These are phyloP conservation scores for Tenebrosternarchus preto DNA, from an alignment of 2,113 vertebrate species.

Conservation along the genomic window DNA sequence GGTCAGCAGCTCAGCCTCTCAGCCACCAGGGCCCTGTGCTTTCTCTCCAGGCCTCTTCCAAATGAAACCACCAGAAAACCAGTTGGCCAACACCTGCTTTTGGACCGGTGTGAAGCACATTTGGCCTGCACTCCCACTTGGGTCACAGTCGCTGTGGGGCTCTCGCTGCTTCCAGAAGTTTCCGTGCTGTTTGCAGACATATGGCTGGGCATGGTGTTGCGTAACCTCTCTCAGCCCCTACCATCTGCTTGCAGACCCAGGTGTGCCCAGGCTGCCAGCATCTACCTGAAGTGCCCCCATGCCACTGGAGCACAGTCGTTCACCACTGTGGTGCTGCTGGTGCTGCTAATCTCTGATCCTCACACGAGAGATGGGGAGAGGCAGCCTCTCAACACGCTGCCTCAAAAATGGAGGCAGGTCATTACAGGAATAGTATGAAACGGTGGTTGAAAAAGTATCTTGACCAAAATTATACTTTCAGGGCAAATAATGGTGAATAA, in stretches of 20 bases:
- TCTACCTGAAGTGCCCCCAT: constrained; percentile 60
- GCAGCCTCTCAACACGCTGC: neutral
- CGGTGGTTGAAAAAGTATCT: neutral
- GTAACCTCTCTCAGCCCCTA: constrained; percentile 73
- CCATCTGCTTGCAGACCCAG: constrained; percentile 77
- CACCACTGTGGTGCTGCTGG: constrained; percentile 67
- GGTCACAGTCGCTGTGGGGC: constrained; percentile 58
- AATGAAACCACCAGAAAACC: constrained; percentile 59
- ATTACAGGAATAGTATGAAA: neutral
- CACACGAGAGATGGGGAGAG: neutral
- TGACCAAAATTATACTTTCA: neutral
- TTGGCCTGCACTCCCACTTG: constrained; percentile 65
- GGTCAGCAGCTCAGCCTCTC: constrained; percentile 52
- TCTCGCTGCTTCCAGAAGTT: constrained; percentile 68
- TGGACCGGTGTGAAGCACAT: constrained; percentile 64
- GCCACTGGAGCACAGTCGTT: constrained; percentile 71
- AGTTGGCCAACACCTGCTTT: constrained; percentile 71
- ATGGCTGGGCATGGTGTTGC: constrained; percentile 73
- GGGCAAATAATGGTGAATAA: no score
- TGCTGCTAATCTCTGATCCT: constrained; percentile 38
- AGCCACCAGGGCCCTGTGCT: constrained; percentile 35
- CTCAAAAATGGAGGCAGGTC: neutral
- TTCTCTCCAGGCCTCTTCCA: constrained; percentile 60
- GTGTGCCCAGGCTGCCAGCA: constrained; percentile 70
- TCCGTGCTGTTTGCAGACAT: constrained; percentile 73